Evolutionary conservation across 2,113 vertebrate species (phyloP).

Genomic region (Oreochromis niloticus): DNA sequence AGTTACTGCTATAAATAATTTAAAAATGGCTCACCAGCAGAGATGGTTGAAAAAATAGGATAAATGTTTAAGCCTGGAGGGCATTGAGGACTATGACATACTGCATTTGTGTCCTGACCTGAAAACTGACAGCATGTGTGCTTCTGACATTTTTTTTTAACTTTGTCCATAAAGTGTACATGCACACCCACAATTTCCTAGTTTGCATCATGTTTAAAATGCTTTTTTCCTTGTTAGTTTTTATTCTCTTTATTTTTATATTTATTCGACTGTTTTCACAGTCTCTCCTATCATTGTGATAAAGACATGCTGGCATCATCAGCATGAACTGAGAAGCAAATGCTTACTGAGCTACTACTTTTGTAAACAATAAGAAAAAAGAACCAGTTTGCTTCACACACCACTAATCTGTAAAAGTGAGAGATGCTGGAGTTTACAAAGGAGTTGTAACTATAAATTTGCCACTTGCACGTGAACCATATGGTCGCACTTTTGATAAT

Average conservation of each 20-base stretch:
- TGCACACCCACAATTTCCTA: background rate
- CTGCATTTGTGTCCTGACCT: slow-evolving; percentile 48
- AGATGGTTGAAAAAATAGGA: background rate
- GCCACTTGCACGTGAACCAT: slow-evolving; percentile 35
- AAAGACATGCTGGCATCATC: background rate
- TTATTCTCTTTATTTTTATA: background rate
- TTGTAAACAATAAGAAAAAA: slow-evolving; percentile 1
- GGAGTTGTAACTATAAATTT: background rate
- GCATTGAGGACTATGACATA: background rate
- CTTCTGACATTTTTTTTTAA: background rate
- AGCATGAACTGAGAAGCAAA: background rate
- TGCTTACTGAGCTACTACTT: background rate
- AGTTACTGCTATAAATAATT: background rate
- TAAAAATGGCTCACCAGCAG: background rate
- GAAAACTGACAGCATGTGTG: slow-evolving; percentile 27
- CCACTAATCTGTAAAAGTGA: background rate
- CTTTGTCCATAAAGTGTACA: background rate
- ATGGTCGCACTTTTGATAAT: slow-evolving; percentile 23
- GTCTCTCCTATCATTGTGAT: background rate
- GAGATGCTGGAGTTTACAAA: background rate
- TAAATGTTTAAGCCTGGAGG: slow-evolving; percentile 4
- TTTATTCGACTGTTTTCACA: background rate
- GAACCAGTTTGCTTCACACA: background rate
- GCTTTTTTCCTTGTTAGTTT: background rate
- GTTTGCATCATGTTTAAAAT: background rate